Base-by-base conservation (phyloP, 1,140 invertebrate genomes). In the Periplaneta americana region DNA sequence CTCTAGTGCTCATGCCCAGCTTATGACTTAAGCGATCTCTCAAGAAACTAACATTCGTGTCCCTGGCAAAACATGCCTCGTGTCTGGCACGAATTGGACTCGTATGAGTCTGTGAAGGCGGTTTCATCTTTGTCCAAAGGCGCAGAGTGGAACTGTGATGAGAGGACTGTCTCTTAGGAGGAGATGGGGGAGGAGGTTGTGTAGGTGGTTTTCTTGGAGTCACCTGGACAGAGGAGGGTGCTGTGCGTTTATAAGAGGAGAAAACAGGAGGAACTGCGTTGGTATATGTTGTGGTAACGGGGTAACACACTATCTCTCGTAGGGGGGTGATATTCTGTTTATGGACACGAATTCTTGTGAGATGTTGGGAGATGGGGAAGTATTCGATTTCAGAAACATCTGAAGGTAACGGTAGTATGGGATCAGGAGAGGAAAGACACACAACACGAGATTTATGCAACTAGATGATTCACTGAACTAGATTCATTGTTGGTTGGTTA, bases 331-430 rank as follows among this genome's bases (percentile, higher is more conserved):
- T 87, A 80, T 90, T 92, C 39, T 83, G 57, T 87, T 93, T 94
- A 86, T 94, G 93, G 31, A 95, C 92, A 86, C 94, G 92, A 85
- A 95, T 95, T 89, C 93, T 92, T 82, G 94, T 95, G 85, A 95
- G 88, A 80, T 93, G 95, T 48, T 94, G 91, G 80, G 94, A 94
- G 84, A 96, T 94, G 84, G 95, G 94, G 87, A 95, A 94, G 88
- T 95, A 95, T 89, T 96, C 94, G 84, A 95, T 75, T 35, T 81
- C 81, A 77, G 81, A 76, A 36, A 48, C 37, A 3, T 80, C 79
- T 80, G 66, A 37, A 74, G 48, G 48, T 5, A 57, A 74, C n/a
- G n/a, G n/a, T n/a, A n/a, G n/a, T n/a, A n/a, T n/a, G n/a, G n/a
- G n/a, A n/a, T n/a, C n/a, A 22, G 35, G 35, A 77, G 22, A 22